Evolutionary conservation across 2,113 vertebrate species (phyloP).

Genomic region (Paraplagusia blochii): DNA sequence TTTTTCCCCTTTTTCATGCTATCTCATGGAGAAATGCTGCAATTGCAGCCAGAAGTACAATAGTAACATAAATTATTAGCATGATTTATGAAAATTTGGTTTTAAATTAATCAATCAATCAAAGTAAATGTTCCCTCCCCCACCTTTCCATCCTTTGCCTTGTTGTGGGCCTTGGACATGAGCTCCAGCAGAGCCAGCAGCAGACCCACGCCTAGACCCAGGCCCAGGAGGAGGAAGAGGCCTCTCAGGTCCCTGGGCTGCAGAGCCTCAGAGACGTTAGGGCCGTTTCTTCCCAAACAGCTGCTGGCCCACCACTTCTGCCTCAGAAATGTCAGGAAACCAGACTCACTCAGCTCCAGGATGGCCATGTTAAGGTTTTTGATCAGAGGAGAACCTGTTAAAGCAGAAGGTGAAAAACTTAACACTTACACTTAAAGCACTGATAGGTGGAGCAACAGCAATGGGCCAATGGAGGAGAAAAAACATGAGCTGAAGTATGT

Average conservation of each 20-base stretch:
- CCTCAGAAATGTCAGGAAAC: constrained; percentile 74
- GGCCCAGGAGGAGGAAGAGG: constrained; percentile 80
- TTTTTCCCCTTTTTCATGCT: no score
- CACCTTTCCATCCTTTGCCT: constrained; percentile 79
- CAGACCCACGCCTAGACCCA: constrained; percentile 78
- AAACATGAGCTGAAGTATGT: no score
- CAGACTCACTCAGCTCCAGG: constrained; percentile 79
- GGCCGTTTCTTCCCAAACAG: constrained; percentile 46
- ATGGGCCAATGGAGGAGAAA: no score
- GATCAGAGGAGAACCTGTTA: constrained; percentile 75
- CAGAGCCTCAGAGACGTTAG: constrained; percentile 54
- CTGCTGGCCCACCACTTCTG: constrained; percentile 88
- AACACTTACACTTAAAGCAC: no score
- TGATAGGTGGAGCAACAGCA: no score
- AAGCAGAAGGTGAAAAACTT: not conserved
- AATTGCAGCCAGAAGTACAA: no score
- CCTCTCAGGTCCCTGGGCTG: constrained; percentile 74
- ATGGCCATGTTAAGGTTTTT: constrained; percentile 79
- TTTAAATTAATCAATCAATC: no score
- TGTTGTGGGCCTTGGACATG: constrained; percentile 69
- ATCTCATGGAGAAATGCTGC: no score
- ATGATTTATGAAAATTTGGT: no score
- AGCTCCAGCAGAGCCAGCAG: constrained; percentile 81
- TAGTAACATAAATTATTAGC: no score
- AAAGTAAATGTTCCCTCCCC: no score